Evolutionary conservation across 2,113 vertebrate genomes (phyloP).

Genomic region (Potamarius usumacintae): DNA sequence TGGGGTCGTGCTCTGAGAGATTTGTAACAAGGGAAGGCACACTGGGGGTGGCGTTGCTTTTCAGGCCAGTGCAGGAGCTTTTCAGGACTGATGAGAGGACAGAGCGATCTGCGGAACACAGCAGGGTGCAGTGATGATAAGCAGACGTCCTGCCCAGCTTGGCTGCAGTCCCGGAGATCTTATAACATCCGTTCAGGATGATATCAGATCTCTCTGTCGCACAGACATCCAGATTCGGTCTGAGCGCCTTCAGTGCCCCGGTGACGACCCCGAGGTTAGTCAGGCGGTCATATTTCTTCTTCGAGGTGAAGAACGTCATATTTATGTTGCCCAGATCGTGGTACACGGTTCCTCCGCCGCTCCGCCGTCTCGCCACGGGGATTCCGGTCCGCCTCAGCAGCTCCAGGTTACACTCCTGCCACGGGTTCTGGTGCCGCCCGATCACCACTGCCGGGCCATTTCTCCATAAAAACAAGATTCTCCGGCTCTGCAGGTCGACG

Average conservation of each 20-base stretch:
- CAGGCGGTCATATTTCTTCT: constrained; percentile 80
- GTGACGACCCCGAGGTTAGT: constrained; percentile 85
- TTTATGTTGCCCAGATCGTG: constrained; percentile 97
- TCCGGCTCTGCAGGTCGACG: constrained; percentile 73
- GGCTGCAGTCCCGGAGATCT: constrained; percentile 93
- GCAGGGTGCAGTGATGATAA: constrained; percentile 93
- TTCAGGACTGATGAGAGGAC: constrained; percentile 78
- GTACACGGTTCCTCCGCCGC: constrained; percentile 93
- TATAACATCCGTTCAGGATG: constrained; percentile 79
- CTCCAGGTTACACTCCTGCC: constrained; percentile 86
- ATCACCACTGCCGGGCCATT: constrained; percentile 87
- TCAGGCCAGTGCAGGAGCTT: constrained; percentile 80
- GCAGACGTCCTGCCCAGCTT: constrained; percentile 83
- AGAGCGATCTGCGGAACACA: constrained; percentile 76
- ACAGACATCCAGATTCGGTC: constrained; percentile 77
- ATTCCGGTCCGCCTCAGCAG: constrained; percentile 77
- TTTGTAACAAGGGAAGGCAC: constrained; percentile 83
- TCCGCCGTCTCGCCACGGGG: constrained; percentile 84
- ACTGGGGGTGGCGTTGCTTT: constrained; percentile 88
- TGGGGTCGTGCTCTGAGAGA: constrained; percentile 81
- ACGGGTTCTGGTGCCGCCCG: constrained; percentile 95
- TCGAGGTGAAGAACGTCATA: constrained; percentile 91
- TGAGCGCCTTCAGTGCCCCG: constrained; percentile 74
- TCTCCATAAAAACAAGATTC: constrained; percentile 85
- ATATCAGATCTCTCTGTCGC: constrained; percentile 85